Evolutionary conservation across 2,113 vertebrate genomes (phyloP).

Genomic region (Aldabrachelys gigantea): DNA sequence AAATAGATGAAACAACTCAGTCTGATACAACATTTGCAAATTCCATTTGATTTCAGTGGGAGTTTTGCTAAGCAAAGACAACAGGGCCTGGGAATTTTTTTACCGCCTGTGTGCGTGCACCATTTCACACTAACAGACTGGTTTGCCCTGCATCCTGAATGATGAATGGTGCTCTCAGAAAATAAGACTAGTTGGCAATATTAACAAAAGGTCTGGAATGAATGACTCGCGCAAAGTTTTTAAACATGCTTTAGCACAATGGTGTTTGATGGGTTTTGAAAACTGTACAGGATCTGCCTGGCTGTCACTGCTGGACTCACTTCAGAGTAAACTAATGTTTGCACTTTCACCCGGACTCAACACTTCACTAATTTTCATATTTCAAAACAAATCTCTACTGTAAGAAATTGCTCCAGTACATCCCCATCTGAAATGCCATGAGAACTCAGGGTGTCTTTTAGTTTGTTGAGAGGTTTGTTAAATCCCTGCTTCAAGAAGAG

Average conservation of each 20-base stretch:
- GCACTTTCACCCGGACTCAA: neutral
- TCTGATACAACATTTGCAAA: neutral
- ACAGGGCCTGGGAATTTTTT: neutral
- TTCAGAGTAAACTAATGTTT: neutral
- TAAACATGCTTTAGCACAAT: neutral
- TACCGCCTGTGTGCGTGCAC: neutral
- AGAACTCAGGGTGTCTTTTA: neutral
- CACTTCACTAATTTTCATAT: accelerated
- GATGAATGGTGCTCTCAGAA: neutral
- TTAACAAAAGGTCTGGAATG: neutral
- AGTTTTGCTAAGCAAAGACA: neutral
- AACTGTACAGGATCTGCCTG: neutral
- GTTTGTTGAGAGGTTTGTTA: neutral
- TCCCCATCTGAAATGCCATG: neutral
- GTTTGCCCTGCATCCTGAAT: neutral
- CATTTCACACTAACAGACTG: neutral
- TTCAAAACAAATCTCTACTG: neutral
- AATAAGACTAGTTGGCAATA: neutral
- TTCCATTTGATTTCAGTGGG: neutral
- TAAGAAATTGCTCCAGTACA: neutral
- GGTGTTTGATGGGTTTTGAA: neutral
- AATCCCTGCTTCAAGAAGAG: neutral
- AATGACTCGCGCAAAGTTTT: accelerated
- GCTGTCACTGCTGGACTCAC: accelerated
- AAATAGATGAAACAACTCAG: neutral